Percentiles rank a stretch among this genome's conserved stretches.
Evolutionary conservation across 2,888 invertebrate species (phyloP).

Genomic region (Aleiodes alternator): DNA sequence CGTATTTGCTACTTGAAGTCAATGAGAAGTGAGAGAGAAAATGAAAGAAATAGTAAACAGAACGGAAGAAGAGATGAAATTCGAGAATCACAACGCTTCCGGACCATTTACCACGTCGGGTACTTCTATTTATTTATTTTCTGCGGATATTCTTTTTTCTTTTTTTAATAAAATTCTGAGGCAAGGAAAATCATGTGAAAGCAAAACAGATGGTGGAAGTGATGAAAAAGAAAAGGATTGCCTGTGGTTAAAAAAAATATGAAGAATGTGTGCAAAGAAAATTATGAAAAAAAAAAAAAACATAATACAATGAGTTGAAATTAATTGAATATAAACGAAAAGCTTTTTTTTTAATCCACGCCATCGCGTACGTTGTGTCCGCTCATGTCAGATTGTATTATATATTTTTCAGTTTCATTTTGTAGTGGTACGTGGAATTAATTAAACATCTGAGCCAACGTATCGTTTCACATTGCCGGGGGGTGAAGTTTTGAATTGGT

Average conservation of each 20-base stretch:
- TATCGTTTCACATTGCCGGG: constrained; percentile 36
- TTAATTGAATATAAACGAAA: constrained; percentile 17
- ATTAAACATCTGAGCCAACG: constrained; percentile 70
- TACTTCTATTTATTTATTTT: not conserved
- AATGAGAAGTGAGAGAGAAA: not conserved
- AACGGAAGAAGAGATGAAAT: constrained; percentile 13
- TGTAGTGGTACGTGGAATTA: constrained; percentile 67
- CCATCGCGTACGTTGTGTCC: constrained; percentile 17
- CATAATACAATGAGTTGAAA: constrained; percentile 15
- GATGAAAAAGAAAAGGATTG: constrained; percentile 25
- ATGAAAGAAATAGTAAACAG: not conserved
- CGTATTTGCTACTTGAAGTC: not conserved
- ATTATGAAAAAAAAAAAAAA: constrained; percentile 16
- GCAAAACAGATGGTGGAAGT: constrained; percentile 25
- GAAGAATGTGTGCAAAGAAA: constrained; percentile 15
- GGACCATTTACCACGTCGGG: constrained; percentile 19
- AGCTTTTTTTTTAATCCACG: constrained; percentile 51
- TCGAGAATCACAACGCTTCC: constrained; percentile 31
- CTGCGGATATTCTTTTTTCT: not conserved
- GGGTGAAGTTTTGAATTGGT: constrained; percentile 28
- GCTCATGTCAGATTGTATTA: constrained; percentile 63
- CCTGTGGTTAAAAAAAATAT: constrained; percentile 22
- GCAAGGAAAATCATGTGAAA: constrained; percentile 31
- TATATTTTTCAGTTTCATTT: constrained; percentile 67
- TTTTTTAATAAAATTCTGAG: constrained; percentile 35